These are phyloP conservation scores for Lytechinus variegatus DNA, from an alignment of 35 echinoderm and acorn worm genomes.

Conservation along the genomic window DNA sequence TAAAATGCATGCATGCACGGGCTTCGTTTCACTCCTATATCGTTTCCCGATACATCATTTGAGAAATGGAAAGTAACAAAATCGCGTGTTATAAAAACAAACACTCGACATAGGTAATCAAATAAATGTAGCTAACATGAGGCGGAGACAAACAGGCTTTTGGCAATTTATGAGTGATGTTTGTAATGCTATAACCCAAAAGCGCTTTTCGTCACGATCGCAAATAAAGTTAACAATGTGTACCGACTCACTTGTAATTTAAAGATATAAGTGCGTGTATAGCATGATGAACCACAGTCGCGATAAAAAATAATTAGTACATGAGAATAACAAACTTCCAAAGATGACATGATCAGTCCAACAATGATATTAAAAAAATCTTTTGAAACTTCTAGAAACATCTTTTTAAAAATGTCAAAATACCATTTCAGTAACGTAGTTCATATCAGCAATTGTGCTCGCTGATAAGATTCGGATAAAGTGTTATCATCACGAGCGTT, in stretches of 20 bases:
- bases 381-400: no score
- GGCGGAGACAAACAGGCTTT: background rate
- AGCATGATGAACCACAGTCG: no score
- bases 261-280: no score
- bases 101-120: background rate
- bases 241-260: background rate
- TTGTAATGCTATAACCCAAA: background rate
- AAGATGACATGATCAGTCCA: no score
- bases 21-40: background rate
- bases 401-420: no score
- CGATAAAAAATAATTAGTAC: no score
- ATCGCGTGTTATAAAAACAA: background rate
- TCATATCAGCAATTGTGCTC: no score
- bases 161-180: background rate
- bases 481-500: no score
- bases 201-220: background rate
- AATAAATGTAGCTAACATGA: slow-evolving; percentile 3
- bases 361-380: no score
- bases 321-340: no score
- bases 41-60: background rate
- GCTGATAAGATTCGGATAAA: no score
- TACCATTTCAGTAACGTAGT: no score
- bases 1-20: background rate
- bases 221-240: background rate
- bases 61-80: background rate